Evolutionary conservation across 2,113 vertebrate species (phyloP), one percentile per base, ranked within the genome.

Genomic region (Manacus vitellinus): DNA sequence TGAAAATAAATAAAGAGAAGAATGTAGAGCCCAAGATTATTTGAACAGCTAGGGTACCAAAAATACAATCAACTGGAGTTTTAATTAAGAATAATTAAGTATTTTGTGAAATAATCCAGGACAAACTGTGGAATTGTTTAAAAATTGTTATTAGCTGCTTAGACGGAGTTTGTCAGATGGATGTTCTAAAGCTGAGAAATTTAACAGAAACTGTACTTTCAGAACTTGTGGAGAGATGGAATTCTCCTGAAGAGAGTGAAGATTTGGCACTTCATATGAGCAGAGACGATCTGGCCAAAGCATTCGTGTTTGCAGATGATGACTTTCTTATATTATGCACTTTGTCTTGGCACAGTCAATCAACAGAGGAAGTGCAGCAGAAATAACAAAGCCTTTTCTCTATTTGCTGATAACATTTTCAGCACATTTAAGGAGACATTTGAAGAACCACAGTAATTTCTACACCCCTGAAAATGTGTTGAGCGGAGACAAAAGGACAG

Each of bases 351-450:
- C 83, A 92, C 67, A 92, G 72, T 44, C 68, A 80, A 70, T 80
- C 90, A 67, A 66, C 43, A 84, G 65, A 92, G 88, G 55, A 89
- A 96, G n/a, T 47, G 25, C 65, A 91, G 73, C 1, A 23, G 73
- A 95, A 92, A 78, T 86, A 96, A 96, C 59, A 85, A 93, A 86
- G 79, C 31, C 20, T 84, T 81, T 94, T 86, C 47, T 78, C 56
- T 74, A 71, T 81, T 94, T 92, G 52, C 33, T 75, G 61, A 74
- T 92, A 83, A 88, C 27, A 75, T n/a, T 89, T 94, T 91, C 78
- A 75, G 72, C 28, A 72, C 44, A 41, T 84, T 63, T 88, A 78
- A 77, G n/a, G 71, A 95, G 79, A 96, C 92, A 86, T 75, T 25
- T 82, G 76, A 89, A 92, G 76, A 92, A 94, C 16, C 31, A 47